phyloP scores from a whole-genome alignment of 2,113 vertebrate species.

The Gavia stellata region DNA sequence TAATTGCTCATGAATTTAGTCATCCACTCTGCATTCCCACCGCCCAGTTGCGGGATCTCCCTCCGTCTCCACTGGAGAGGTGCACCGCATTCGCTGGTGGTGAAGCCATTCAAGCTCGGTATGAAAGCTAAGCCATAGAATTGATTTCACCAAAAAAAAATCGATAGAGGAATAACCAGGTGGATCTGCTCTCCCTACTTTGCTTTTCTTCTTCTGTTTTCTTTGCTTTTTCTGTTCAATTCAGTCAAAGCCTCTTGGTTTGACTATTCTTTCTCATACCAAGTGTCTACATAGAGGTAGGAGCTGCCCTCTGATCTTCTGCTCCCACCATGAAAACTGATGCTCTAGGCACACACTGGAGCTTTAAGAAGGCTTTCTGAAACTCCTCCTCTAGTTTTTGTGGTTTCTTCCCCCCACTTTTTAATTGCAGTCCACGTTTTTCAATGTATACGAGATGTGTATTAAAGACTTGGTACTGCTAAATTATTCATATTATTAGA shows the following conservation, averaged over 20 bases:
- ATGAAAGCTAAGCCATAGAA: background rate
- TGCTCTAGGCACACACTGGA: background rate
- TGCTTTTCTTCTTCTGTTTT: background rate
- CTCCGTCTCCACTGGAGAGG: background rate
- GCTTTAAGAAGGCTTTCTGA: background rate
- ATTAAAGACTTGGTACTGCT: background rate
- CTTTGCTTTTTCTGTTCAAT: background rate
- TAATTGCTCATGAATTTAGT: background rate
- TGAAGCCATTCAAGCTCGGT: background rate
- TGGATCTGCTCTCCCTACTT: background rate
- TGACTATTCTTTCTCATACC: background rate
- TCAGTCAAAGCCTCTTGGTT: background rate
- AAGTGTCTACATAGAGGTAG: background rate
- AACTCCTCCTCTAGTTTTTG: background rate
- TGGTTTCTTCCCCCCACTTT: fast-evolving
- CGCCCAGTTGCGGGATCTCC: background rate
- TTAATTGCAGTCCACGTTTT: background rate
- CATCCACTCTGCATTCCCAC: background rate
- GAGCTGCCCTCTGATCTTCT: background rate
- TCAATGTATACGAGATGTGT: background rate
- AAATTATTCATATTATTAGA: background rate
- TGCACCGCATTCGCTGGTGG: background rate
- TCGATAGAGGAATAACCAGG: background rate
- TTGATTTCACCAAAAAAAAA: background rate
- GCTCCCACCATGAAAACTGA: background rate